Conservation (phyloP, 2,113 vertebrate genomes). For the Passer domesticus region DNA sequence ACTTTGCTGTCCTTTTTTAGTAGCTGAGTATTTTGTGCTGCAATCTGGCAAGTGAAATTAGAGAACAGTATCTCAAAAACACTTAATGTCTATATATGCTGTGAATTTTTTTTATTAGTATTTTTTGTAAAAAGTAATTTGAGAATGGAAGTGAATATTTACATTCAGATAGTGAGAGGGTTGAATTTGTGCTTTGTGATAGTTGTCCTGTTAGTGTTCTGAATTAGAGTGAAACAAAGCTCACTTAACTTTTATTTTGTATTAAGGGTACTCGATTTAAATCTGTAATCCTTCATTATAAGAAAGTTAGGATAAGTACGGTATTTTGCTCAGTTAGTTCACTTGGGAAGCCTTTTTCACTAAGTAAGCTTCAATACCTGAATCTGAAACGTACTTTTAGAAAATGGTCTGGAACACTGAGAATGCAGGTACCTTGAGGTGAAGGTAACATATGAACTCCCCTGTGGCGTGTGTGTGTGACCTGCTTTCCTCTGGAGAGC, state of each 20-base stretch:
- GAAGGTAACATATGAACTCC: background rate
- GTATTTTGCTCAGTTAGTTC: background rate
- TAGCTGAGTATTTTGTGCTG: background rate
- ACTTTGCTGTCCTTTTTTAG: background rate
- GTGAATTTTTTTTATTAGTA: background rate
- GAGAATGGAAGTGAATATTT: background rate
- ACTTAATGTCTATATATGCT: background rate
- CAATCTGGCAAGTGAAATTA: background rate
- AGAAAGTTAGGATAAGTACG: background rate
- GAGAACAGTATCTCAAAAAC: background rate
- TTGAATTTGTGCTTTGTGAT: background rate
- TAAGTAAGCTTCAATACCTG: background rate
- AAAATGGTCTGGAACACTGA: background rate
- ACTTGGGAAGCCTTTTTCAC: background rate
- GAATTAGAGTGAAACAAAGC: background rate
- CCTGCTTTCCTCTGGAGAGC: background rate
- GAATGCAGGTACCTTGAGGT: background rate
- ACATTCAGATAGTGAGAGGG: background rate
- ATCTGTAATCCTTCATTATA: background rate
- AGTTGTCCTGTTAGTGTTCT: background rate
- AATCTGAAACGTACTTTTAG: background rate
- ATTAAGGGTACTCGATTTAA: background rate
- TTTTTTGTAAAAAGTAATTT: background rate
- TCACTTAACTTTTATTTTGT: background rate
- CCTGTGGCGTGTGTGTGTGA: background rate